Evolutionary conservation across 2,888 invertebrate genomes (phyloP).

Genomic region (Platycheirus rosarum): DNA sequence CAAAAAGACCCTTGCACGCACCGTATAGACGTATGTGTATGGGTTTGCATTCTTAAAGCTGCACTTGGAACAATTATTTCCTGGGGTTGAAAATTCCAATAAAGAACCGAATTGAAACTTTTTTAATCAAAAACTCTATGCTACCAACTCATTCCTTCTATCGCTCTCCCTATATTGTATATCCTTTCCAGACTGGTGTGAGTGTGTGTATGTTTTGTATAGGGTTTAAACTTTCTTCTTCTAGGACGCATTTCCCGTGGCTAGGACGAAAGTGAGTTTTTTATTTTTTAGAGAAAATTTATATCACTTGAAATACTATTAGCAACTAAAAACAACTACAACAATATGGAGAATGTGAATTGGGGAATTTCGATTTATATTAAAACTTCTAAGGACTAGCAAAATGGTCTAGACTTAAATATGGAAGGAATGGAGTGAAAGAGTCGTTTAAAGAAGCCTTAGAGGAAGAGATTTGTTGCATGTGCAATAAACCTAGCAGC

Average conservation of each 20-base stretch:
- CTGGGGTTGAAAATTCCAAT: conserved; percentile 61
- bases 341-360: conserved; percentile 25
- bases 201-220: conserved; percentile 17
- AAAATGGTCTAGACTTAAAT: conserved; percentile 60
- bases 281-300: conserved; percentile 28
- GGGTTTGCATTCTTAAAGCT: conserved; percentile 47
- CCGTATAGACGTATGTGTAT: conserved; percentile 4
- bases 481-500: conserved; percentile 21
- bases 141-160: not conserved
- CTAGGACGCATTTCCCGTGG: conserved; percentile 37
- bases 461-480: conserved; percentile 9
- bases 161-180: conserved; percentile 13
- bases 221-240: conserved; percentile 36
- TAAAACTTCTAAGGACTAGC: conserved; percentile 54
- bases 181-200: conserved; percentile 7
- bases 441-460: conserved; percentile 36
- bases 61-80: conserved; percentile 58
- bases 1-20: conserved; percentile 45
- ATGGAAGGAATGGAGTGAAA: not conserved
- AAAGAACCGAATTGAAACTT: conserved; percentile 73
- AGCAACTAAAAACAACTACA: conserved; percentile 17
- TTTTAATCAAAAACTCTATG: conserved; percentile 72
- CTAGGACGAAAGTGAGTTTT: conserved; percentile 30
- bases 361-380: conserved; percentile 66
- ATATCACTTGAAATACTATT: conserved; percentile 25